phyloP scores from a whole-genome alignment of 2,797 vertebrate genomes.

The Potorous gilbertii region DNA sequence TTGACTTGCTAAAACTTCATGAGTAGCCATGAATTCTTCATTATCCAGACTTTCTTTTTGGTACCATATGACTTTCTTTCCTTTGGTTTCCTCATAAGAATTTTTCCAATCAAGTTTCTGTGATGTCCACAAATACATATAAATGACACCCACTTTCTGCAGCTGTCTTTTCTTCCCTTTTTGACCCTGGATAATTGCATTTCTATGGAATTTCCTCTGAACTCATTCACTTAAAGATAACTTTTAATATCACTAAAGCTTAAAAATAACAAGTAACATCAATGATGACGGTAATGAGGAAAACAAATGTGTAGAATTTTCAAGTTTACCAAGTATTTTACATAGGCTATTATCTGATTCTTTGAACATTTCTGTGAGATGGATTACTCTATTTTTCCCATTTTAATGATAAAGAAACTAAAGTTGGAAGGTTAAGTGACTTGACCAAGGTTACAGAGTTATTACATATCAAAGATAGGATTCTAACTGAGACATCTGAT shows the following conservation, averaged over 20 bases:
- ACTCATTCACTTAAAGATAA: neutral
- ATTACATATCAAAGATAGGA: neutral
- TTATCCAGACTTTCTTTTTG: slow-evolving; percentile 16
- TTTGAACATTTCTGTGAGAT: neutral
- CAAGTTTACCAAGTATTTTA: neutral
- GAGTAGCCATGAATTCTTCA: slow-evolving; percentile 22
- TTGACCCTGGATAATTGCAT: neutral
- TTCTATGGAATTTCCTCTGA: neutral
- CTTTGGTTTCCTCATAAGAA: neutral
- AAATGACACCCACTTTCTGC: neutral
- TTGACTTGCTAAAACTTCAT: neutral
- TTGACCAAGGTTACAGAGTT: neutral
- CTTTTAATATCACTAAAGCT: neutral
- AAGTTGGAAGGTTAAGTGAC: neutral
- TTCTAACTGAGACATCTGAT: neutral
- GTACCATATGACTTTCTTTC: neutral
- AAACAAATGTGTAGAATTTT: neutral
- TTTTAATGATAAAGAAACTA: neutral
- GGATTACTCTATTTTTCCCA: neutral
- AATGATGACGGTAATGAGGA: neutral
- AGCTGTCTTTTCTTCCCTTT: neutral
- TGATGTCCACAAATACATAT: neutral
- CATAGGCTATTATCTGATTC: neutral
- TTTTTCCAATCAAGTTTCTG: neutral
- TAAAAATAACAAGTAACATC: neutral